Percentiles rank a stretch among this genome's conserved stretches.
These are phyloP conservation scores for Acrobasis suavella DNA, from an alignment of 2,888 invertebrate genomes.

Conservation along the genomic window DNA sequence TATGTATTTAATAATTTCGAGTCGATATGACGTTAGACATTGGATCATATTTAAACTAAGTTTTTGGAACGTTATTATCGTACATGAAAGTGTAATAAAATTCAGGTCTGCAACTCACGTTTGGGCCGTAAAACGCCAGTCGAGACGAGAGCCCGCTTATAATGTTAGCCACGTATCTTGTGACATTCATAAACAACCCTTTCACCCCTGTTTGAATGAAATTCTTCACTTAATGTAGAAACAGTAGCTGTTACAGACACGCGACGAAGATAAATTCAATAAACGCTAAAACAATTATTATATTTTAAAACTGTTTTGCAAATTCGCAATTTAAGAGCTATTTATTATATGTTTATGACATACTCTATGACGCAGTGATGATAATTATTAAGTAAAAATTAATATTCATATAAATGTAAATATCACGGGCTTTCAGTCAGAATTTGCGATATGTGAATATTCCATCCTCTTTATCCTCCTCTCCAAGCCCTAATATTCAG, in stretches of 20 bases:
- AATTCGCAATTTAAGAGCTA: too few species aligned
- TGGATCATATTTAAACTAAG: background rate
- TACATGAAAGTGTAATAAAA: constrained; percentile 3
- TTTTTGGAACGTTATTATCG: background rate
- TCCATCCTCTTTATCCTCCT: constrained; percentile 9
- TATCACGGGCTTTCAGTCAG: background rate
- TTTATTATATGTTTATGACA: too few species aligned
- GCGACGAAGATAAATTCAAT: background rate
- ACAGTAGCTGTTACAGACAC: background rate
- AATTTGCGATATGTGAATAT: background rate
- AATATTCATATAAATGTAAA: background rate
- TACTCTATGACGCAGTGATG: too few species aligned
- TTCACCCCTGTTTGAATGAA: constrained; percentile 2
- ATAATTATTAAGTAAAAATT: too few species aligned
- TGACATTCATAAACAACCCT: constrained; percentile 6
- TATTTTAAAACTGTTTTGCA: too few species aligned
- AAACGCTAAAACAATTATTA: too few species aligned
- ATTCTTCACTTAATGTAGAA: background rate
- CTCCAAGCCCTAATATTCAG: constrained; percentile 1
- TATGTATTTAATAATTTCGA: background rate
- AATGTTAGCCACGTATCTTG: constrained; percentile 6
- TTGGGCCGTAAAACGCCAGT: background rate
- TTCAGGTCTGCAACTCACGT: background rate
- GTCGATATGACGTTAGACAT: background rate
- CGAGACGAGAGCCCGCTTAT: constrained; percentile 12